Evolutionary conservation across 2,888 invertebrate species (phyloP).

Genomic region (Adela reaumurella): DNA sequence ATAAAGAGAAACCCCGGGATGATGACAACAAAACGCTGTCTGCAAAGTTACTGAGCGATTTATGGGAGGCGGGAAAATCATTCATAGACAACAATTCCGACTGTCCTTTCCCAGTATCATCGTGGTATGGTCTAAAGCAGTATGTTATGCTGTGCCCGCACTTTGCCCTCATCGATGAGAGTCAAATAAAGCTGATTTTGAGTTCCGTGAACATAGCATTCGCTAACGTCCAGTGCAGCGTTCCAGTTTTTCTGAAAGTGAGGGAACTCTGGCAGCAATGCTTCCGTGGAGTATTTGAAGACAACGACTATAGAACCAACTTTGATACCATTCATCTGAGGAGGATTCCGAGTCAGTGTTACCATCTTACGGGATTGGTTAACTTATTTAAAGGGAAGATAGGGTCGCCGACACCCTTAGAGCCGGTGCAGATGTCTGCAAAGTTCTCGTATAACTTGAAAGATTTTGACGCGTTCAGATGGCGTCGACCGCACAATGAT

Average conservation of each 20-base stretch:
- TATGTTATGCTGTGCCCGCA: conserved; percentile 74
- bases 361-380: conserved; percentile 77
- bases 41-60: conserved; percentile 35
- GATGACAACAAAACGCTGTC: conserved; percentile 44
- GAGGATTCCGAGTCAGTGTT: conserved; percentile 74
- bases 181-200: conserved; percentile 70
- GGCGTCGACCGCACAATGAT: conserved; percentile 60
- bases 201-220: conserved; percentile 82
- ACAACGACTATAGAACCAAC: conserved; percentile 71
- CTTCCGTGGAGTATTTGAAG: conserved; percentile 77
- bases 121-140: conserved; percentile 79
- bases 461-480: conserved; percentile 58
- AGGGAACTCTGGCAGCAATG: conserved; percentile 77
- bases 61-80: conserved; percentile 40
- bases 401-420: conserved; percentile 58
- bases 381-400: conserved; percentile 89
- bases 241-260: conserved; percentile 86
- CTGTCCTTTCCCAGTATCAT: conserved; percentile 58
- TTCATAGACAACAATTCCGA: conserved; percentile 40
- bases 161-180: conserved; percentile 62
- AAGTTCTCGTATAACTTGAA: conserved; percentile 71
- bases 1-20: conserved; percentile 20
- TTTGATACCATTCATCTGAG: conserved; percentile 89
- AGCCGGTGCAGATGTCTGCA: conserved; percentile 67
- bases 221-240: conserved; percentile 73